Evolutionary conservation across 92 coral and sea anemone species (phyloP).

Genomic region (Siderastrea radians): DNA sequence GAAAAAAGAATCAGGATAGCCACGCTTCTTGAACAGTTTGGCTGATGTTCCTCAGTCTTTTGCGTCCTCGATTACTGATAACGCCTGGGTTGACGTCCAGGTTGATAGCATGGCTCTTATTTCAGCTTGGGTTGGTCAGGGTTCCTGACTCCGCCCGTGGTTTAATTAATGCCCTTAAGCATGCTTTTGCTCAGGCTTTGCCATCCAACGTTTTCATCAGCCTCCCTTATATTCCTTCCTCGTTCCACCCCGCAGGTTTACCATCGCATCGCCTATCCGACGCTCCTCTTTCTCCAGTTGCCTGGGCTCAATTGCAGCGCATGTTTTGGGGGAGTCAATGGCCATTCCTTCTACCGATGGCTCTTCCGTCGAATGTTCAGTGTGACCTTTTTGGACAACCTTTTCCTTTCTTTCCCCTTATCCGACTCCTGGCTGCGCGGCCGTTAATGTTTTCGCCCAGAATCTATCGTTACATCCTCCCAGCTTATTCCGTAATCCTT

Average conservation of each 20-base stretch:
- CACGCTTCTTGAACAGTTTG: no score
- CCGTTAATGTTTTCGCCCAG: constrained; percentile 11
- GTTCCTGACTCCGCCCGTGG: no score
- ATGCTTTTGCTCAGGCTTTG: not conserved
- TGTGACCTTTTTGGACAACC: not conserved
- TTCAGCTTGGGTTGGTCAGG: not conserved
- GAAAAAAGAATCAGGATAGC: no score
- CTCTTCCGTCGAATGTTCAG: not conserved
- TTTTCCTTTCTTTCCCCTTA: constrained; percentile 10
- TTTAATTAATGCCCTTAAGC: not conserved
- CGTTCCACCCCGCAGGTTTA: not conserved
- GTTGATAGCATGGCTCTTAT: constrained; percentile 14
- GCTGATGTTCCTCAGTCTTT: no score
- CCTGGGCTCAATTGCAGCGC: not conserved
- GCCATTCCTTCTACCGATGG: not conserved
- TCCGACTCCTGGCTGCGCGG: not conserved
- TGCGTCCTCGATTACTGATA: no score
- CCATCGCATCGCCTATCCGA: not conserved
- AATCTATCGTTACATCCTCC: not conserved
- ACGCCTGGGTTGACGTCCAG: constrained; percentile 6
- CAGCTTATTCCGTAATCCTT: constrained; percentile 22
- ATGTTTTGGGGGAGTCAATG: not conserved
- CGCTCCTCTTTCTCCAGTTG: not conserved
- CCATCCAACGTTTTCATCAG: not conserved
- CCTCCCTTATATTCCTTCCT: not conserved